Conservation (phyloP, 2,797 vertebrate genomes). For the Sylvia borin region DNA sequence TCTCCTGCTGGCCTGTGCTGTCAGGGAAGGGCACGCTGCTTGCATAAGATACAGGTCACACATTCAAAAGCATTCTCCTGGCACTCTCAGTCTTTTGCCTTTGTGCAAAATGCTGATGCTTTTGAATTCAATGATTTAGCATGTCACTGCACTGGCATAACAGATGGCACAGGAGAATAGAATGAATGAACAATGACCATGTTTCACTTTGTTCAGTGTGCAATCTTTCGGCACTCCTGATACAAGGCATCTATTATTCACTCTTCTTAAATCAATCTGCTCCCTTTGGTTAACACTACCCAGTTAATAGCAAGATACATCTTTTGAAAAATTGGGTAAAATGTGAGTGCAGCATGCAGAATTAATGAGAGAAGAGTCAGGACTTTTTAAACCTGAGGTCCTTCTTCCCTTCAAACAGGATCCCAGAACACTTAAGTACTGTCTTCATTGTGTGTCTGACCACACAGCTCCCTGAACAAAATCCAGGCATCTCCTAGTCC, state of each 20-base stretch:
- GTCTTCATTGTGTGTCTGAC: not conserved
- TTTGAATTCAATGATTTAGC: not conserved
- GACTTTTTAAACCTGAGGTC: not conserved
- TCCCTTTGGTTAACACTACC: not conserved
- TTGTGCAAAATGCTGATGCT: conserved; percentile 17
- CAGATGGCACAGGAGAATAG: conserved; percentile 20
- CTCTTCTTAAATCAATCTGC: not conserved
- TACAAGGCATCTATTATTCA: not conserved
- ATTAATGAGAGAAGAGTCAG: not conserved
- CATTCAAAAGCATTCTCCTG: not conserved
- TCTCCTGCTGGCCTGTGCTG: not conserved
- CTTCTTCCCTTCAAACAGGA: not conserved
- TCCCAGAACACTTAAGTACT: not conserved
- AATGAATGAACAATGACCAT: not conserved
- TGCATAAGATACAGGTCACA: not conserved
- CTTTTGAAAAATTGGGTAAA: not conserved
- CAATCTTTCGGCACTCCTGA: not conserved
- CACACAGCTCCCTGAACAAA: not conserved
- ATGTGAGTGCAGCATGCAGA: not conserved
- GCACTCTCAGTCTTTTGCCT: not conserved
- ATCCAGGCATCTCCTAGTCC: not conserved
- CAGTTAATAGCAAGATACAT: not conserved
- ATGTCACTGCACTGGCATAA: not conserved
- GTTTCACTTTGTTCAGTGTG: not conserved
- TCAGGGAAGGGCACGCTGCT: not conserved